Base-by-base conservation (phyloP, 1,140 invertebrate genomes). In the Lasaia peninsularis region DNA sequence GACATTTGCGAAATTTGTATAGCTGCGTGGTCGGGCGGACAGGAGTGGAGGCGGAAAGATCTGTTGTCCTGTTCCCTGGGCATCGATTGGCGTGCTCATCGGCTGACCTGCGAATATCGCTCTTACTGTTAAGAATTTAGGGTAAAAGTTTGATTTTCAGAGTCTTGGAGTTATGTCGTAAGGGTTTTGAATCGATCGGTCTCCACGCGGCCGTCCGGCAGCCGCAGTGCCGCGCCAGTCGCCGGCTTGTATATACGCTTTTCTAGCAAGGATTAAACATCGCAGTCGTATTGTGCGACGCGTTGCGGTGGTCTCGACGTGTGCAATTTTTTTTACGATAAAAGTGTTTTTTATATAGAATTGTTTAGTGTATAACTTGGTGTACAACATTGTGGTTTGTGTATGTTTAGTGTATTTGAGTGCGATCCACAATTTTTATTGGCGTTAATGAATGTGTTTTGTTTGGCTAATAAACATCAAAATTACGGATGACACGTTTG, bases 221-320 rank as follows among this genome's bases (percentile, higher is more conserved):
- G 55, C 79, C 79, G 83, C 83, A 85, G 83, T 86, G 78, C 77
- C 81, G 75, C 76, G 83, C 77, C 79, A 80, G 58, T 73, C 70
- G 78, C 70, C 80, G 80, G 76, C 78, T 59, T 52, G 51, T 59
- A 58, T 64, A 71, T 73, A 48, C 78, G 80, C 67, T 65, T 73
- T n/a, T 52, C 24, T 37, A 56, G 56, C 57, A 50, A 52, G 21
- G 52, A 49, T 32, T 67, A 73, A 69, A 71, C 16, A 14, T 40
- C 35, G 35, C 35, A 2, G 11, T 40, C 14, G 35, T 28, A 2
- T 28, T 28, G 24, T 72, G 53, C 73, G 71, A 67, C 67, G 73
- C 75, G 78, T 80, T 80, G 75, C 79, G 75, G 72, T 74, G 71
- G 75, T 69, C 73, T 79, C 60, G 61, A 63, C 64, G 61, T 60